Base-by-base conservation (phyloP, 2,797 vertebrate species). In the Helarctos malayanus region DNA sequence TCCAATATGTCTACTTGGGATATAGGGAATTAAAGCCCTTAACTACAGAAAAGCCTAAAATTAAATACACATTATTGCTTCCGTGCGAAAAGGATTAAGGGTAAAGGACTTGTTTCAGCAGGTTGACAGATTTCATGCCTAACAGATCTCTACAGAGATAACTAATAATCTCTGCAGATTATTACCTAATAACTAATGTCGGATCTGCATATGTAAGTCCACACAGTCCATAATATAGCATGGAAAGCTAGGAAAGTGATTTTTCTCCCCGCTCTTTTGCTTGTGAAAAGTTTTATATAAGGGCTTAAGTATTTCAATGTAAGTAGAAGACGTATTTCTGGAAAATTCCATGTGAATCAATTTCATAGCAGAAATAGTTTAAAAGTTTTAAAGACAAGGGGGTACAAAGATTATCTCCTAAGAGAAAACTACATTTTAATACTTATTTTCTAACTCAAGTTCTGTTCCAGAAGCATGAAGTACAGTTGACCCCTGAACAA, bases 271-370 rank as follows among this genome's bases (percentile, higher is more conserved):
- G 19, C 25, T 54, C 35, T 45, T 83, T 59, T 61, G 18, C 41
- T 75, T 63, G 32, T 54, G 56, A 83, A 94, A 23, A 81, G 32
- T 7, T 76, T 41, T 14, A 13, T 29, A 45, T 25, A 89, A 86
- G n/a, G 61, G 25, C 19, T 7, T 63, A 75, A 82, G 45, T 41
- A 90, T 89, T 95, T 91, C 59, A 41, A 57, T 19, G 15, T 52
- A 93, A 88, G 23, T 54, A 80, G 87, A 94, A 90, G 54, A 71
- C 1, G 1, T n/a, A 91, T 80, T 97, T 97, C 65, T 91, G 49
- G 71, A 94, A 88, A 95, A 78, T 75, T 88, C 54, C 76, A 89
- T 1, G 3, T 32, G 68, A 94, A 88, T 81, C 71, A 78, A 82
- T 95, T 96, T 95, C 57, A 78, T 3, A 84, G 91, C 78, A 91